phyloP scores from a whole-genome alignment of 2,888 invertebrate genomes.

The Griposia aprilina region DNA sequence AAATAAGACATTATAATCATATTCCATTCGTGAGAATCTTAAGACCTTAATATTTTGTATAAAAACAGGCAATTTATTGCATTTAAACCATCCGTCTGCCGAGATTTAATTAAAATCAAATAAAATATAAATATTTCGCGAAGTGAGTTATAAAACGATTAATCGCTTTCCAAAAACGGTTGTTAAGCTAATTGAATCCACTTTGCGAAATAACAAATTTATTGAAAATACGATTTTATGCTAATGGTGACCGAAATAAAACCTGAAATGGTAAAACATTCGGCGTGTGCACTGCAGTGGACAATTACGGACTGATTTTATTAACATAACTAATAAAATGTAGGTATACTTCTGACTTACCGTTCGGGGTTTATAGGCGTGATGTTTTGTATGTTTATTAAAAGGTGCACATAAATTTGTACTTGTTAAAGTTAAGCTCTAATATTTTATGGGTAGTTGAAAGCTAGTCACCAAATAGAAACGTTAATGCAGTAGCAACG shows the following conservation, averaged over 20 bases:
- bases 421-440: not conserved
- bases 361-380: not conserved
- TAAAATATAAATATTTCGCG: slow-evolving; percentile 40
- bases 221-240: slow-evolving; percentile 23
- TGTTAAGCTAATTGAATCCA: slow-evolving; percentile 40
- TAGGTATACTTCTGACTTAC: not conserved
- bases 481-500: too few species aligned
- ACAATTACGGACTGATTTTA: not conserved
- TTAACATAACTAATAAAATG: not conserved
- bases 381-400: too few species aligned
- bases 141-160: slow-evolving; percentile 58
- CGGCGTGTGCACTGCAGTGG: not conserved
- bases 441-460: not conserved
- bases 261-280: not conserved
- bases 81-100: slow-evolving; percentile 13
- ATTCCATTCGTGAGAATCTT: slow-evolving; percentile 12
- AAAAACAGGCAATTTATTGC: slow-evolving; percentile 20
- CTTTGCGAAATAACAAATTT: slow-evolving; percentile 39
- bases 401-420: not conserved
- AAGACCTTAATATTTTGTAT: not conserved
- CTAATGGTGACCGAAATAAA: slow-evolving; percentile 12
- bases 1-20: not conserved
- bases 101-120: slow-evolving; percentile 53
- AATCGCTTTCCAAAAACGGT: slow-evolving; percentile 39
- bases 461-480: not conserved